Evolutionary conservation across 1,140 invertebrate species (phyloP).

Genomic region (Hestina assimilis): DNA sequence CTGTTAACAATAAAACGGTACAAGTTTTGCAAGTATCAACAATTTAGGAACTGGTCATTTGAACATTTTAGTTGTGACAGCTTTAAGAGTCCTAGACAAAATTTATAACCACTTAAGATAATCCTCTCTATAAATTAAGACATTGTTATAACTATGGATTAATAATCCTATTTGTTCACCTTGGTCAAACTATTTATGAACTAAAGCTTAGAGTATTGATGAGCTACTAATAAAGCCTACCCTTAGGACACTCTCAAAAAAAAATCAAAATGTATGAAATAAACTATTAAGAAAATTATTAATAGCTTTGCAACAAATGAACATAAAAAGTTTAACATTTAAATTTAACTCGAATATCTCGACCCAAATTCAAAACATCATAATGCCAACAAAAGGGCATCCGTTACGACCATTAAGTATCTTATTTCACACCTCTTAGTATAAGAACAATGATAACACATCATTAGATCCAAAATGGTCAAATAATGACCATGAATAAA

Average conservation of each 20-base stretch:
- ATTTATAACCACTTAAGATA: no score
- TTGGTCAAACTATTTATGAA: no score
- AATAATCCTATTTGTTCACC: no score
- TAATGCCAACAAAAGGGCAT: constrained; percentile 45
- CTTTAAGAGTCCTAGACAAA: no score
- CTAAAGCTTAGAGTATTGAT: no score
- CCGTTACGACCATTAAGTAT: constrained; percentile 59
- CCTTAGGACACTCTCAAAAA: no score
- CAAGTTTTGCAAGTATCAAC: constrained; percentile 6
- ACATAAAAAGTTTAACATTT: constrained; percentile 14
- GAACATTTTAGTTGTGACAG: background rate
- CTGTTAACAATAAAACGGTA: constrained; percentile 5
- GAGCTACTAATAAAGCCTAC: no score
- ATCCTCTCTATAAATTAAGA: no score
- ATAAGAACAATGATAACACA: constrained; percentile 69
- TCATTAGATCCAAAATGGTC: constrained; percentile 74
- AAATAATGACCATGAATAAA: constrained; percentile 78
- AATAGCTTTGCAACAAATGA: background rate
- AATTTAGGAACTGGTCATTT: background rate
- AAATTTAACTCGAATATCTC: constrained; percentile 9
- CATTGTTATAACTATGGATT: no score
- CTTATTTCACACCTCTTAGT: constrained; percentile 67
- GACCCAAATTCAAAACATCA: constrained; percentile 36
- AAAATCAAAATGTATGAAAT: no score
- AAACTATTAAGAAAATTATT: no score